Conservation (phyloP, 1,140 invertebrate species). For the Zaprionus gabonicus region DNA sequence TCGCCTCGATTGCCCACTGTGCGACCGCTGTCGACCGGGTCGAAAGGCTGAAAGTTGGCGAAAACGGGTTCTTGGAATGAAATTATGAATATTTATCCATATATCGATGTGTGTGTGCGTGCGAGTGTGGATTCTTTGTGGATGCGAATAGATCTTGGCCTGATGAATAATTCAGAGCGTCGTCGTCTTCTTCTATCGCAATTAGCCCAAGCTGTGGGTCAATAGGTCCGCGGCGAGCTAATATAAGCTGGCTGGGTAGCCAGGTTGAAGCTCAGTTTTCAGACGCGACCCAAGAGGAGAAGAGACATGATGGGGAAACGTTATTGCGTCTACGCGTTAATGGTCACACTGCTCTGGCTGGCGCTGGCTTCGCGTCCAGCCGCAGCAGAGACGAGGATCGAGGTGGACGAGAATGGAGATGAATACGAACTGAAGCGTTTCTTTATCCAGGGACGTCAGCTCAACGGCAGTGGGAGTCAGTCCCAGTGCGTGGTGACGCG, state of each 20-base stretch:
- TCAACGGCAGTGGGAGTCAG: slow-evolving; percentile 67
- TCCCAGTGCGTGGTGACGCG: slow-evolving; percentile 75
- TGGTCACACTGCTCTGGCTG: slow-evolving; percentile 42
- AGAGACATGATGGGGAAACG: slow-evolving; percentile 46
- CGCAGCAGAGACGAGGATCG: slow-evolving; percentile 64
- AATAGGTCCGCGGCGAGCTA: slow-evolving; percentile 69
- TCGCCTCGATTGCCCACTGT: neutral
- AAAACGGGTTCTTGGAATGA: slow-evolving; percentile 56
- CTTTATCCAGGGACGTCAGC: slow-evolving; percentile 72
- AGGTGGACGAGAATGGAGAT: slow-evolving; percentile 78
- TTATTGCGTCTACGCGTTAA: slow-evolving; percentile 57
- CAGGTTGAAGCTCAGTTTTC: slow-evolving; percentile 52
- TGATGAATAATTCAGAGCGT: slow-evolving; percentile 73
- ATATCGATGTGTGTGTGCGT: slow-evolving; percentile 1
- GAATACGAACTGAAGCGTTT: slow-evolving; percentile 78
- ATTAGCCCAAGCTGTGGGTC: slow-evolving; percentile 64
- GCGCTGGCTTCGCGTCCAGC: slow-evolving; percentile 30
- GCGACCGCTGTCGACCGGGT: neutral
- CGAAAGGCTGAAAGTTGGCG: slow-evolving; percentile 36
- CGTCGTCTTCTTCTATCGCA: slow-evolving; percentile 44
- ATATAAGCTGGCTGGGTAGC: slow-evolving; percentile 56
- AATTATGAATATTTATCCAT: slow-evolving; percentile 33
- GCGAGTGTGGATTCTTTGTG: neutral
- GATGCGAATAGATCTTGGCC: slow-evolving; percentile 9
- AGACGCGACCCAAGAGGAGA: slow-evolving; percentile 29